These are phyloP conservation scores for Hassar affinis DNA, from an alignment of 2,113 vertebrate genomes.

Conservation along the genomic window DNA sequence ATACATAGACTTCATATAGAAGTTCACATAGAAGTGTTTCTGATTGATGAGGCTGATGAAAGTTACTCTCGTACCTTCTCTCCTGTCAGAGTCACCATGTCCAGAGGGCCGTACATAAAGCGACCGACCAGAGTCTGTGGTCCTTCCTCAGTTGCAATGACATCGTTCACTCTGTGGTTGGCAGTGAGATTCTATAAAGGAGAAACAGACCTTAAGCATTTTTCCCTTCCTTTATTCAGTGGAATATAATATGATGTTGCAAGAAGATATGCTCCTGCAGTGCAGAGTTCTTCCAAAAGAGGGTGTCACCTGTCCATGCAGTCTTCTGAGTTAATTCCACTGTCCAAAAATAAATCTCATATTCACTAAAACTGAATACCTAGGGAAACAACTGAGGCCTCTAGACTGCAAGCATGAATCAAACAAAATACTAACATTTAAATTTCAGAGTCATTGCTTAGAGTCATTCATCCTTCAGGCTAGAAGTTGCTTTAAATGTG, in stretches of 20 bases:
- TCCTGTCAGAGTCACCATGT: slow-evolving; percentile 97
- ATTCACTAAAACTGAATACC: slow-evolving; percentile 37
- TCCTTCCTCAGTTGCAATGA: slow-evolving; percentile 88
- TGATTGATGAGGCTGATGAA: not conserved
- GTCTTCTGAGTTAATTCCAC: slow-evolving; percentile 9
- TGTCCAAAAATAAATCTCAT: slow-evolving; percentile 41
- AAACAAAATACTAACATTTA: slow-evolving; percentile 38
- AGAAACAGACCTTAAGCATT: not conserved
- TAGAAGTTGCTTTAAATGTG: not conserved
- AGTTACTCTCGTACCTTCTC: slow-evolving; percentile 81
- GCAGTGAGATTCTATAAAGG: slow-evolving; percentile 86
- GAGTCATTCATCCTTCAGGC: slow-evolving; percentile 31
- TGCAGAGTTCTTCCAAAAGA: slow-evolving; percentile 41
- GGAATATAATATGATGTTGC: not conserved
- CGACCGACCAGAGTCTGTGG: slow-evolving; percentile 89
- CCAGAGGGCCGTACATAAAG: slow-evolving; percentile 97
- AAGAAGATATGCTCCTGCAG: not conserved
- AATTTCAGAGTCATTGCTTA: slow-evolving; percentile 26
- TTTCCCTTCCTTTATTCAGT: not conserved
- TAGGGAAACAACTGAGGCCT: slow-evolving; percentile 42
- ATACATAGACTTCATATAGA: not conserved
- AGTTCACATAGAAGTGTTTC: too few relatives aligned
- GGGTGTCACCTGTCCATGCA: slow-evolving; percentile 33
- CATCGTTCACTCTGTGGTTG: slow-evolving; percentile 92
- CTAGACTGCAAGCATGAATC: slow-evolving; percentile 54